phyloP scores from a whole-genome alignment of 2,113 vertebrate genomes.

The Athene cunicularia region DNA sequence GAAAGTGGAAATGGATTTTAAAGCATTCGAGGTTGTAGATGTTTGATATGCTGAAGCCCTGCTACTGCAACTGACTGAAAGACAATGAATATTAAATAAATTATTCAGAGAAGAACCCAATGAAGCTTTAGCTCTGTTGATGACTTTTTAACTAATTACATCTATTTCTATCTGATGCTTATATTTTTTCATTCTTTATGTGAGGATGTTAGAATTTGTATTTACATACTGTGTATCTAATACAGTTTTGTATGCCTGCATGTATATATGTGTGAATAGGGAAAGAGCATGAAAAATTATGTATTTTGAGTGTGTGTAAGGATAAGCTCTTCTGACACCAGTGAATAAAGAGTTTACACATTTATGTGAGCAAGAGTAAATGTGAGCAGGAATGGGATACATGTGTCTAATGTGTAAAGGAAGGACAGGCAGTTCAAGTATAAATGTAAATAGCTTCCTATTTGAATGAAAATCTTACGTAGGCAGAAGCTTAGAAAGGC shows the following conservation, averaged over 20 bases:
- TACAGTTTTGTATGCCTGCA: neutral
- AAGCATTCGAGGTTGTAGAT: neutral
- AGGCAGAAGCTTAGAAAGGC: slow-evolving; percentile 11
- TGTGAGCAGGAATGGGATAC: neutral
- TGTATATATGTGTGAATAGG: neutral
- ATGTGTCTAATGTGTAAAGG: neutral
- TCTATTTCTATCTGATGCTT: neutral
- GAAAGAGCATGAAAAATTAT: neutral
- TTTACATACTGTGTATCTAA: neutral
- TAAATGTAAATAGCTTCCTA: neutral
- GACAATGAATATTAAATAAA: slow-evolving; percentile 41
- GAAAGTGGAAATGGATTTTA: slow-evolving; percentile 12
- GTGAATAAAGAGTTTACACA: neutral
- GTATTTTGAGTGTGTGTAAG: neutral
- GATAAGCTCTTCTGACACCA: neutral
- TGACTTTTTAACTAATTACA: slow-evolving; percentile 10
- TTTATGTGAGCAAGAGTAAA: neutral
- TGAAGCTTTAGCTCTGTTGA: neutral
- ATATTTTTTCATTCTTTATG: neutral
- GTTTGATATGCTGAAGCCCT: neutral
- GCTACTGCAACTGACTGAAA: neutral
- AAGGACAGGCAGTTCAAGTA: neutral
- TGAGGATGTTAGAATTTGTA: neutral
- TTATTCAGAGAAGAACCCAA: neutral
- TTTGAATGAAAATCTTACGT: neutral